Percentiles rank a stretch among this genome's conserved stretches.
These are phyloP conservation scores for Drosophila leonis DNA, from an alignment of 2,888 invertebrate species.

Conservation along the genomic window DNA sequence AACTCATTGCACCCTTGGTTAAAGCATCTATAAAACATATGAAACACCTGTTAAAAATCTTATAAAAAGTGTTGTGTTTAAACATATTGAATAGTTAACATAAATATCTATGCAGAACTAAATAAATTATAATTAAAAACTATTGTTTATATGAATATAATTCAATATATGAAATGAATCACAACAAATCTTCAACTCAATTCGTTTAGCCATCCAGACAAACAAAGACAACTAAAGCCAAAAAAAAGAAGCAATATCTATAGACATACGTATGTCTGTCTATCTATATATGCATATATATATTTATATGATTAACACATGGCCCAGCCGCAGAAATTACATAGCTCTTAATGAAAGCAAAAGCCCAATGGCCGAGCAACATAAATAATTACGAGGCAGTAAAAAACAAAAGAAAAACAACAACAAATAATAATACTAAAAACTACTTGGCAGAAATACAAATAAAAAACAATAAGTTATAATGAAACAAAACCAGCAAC, in stretches of 20 bases:
- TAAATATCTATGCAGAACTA: not conserved
- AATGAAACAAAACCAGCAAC: conserved; percentile 8
- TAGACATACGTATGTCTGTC: not conserved
- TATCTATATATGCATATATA: not conserved
- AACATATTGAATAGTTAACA: not conserved
- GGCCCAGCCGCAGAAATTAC: conserved; percentile 57
- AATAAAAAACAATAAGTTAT: conserved; percentile 5
- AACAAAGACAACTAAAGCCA: conserved; percentile 2
- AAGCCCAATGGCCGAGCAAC: conserved; percentile 36
- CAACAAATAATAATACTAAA: conserved; percentile 8
- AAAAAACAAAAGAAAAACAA: conserved; percentile 37
- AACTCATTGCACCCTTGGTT: not conserved
- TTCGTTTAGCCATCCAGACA: not conserved
- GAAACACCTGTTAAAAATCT: not conserved
- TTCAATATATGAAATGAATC: conserved; percentile 26
- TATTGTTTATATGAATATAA: conserved; percentile 9
- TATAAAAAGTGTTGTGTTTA: not conserved
- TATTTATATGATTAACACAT: conserved; percentile 58
- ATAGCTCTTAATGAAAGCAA: conserved; percentile 49
- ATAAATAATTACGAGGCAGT: conserved; percentile 62
- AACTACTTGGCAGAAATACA: conserved; percentile 57
- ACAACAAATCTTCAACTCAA: conserved; percentile 19
- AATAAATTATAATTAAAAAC: not conserved
- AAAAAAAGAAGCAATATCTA: conserved; percentile 5
- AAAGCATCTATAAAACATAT: not conserved